Percentiles rank a stretch among this genome's conserved stretches.
Conservation (phyloP, 2,113 vertebrate species). For the Indicator maculatus region DNA sequence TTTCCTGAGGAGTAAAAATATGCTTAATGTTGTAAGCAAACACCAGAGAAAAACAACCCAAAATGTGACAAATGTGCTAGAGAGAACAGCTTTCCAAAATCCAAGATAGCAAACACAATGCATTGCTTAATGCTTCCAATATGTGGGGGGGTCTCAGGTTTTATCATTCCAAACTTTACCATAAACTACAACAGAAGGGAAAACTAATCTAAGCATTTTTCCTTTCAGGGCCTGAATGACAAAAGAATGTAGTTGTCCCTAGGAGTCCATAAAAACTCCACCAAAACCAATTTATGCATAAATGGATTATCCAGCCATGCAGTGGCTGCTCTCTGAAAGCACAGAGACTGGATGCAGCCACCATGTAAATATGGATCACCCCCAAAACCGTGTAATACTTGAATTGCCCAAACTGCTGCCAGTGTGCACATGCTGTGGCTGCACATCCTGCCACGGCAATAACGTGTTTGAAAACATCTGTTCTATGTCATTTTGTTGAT, state of each 20-base stretch:
- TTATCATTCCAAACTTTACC: not conserved
- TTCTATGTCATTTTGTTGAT: not conserved
- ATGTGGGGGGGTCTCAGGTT: not conserved
- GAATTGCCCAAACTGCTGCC: not conserved
- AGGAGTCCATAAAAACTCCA: not conserved
- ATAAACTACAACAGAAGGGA: not conserved
- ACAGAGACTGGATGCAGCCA: not conserved
- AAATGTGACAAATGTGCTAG: not conserved
- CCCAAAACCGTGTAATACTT: not conserved
- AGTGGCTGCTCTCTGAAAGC: not conserved
- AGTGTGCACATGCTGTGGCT: not conserved
- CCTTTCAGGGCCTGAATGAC: not conserved
- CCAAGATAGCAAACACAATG: not conserved
- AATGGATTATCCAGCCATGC: not conserved
- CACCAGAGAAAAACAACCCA: not conserved
- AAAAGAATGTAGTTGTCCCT: not conserved
- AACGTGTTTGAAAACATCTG: not conserved
- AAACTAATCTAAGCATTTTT: not conserved
- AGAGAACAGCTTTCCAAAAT: not conserved
- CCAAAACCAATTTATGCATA: not conserved
- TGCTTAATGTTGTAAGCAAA: not conserved
- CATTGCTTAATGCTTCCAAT: not conserved
- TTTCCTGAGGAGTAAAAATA: not conserved
- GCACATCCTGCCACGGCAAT: not conserved
- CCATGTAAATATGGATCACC: not conserved